These are phyloP conservation scores for Caenorhabditis plicata DNA, from an alignment of 2,888 invertebrate genomes.

Conservation along the genomic window DNA sequence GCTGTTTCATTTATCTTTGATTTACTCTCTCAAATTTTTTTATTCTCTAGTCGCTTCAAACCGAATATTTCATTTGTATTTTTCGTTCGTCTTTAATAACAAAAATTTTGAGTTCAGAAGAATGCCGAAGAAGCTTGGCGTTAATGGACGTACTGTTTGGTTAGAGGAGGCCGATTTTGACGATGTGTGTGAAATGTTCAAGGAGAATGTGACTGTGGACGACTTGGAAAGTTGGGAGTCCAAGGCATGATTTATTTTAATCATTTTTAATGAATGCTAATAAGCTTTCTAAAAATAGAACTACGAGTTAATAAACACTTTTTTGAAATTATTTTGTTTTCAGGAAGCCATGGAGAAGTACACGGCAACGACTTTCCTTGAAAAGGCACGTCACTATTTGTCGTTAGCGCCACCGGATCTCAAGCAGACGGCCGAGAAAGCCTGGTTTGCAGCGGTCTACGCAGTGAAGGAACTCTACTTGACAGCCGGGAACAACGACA, in stretches of 20 bases:
- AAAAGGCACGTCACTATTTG: conserved; percentile 17
- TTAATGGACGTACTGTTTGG: conserved; percentile 6
- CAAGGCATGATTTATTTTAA: conserved; percentile 21
- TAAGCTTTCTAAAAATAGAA: conserved; percentile 25
- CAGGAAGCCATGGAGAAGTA: conserved; percentile 25
- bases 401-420: conserved; percentile 16
- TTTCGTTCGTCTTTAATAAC: too few species aligned
- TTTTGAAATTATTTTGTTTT: conserved; percentile 23
- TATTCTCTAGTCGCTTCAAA: too few species aligned
- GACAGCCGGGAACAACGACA: conserved; percentile 7
- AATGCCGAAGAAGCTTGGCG: conserved; percentile 13
- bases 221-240: conserved; percentile 4
- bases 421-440: conserved; percentile 14
- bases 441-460: conserved; percentile 18
- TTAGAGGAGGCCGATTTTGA: conserved; percentile 12
- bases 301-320: conserved; percentile 27
- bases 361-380: conserved; percentile 10
- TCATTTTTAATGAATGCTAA: conserved; percentile 25
- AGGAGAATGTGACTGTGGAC: conserved; percentile 13
- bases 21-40: too few species aligned
- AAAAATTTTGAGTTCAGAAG: conserved; percentile 26
- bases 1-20: too few species aligned
- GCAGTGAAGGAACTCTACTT: conserved; percentile 17
- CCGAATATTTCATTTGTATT: too few species aligned
- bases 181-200: conserved; percentile 4